Evolutionary conservation across 2,888 invertebrate species (phyloP).

Genomic region (Pristionchus exspectatus): DNA sequence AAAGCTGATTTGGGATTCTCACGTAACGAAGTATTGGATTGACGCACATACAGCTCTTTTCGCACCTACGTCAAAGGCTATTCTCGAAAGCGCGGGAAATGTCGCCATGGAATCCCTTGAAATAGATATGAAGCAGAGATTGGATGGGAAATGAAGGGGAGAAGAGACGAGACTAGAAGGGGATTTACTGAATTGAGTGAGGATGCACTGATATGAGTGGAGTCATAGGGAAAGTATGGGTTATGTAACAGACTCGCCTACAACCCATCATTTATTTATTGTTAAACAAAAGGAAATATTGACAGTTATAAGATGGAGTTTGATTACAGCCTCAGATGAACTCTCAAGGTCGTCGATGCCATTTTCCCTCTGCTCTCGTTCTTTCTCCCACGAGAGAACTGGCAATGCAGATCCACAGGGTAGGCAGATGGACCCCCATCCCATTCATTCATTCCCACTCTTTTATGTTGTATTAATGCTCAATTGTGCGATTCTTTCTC

Average conservation of each 20-base stretch:
- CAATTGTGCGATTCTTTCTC: no score
- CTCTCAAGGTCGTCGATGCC: constrained; percentile 87
- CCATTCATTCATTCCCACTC: background rate
- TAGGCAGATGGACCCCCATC: background rate
- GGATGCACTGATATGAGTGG: background rate
- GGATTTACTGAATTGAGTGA: constrained; percentile 10
- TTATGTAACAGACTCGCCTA: no score
- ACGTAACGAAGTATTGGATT: background rate
- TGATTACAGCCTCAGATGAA: constrained; percentile 67
- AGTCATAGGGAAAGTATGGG: background rate
- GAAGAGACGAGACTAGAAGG: background rate
- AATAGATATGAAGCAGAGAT: background rate
- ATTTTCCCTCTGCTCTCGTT: constrained; percentile 95
- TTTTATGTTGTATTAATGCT: background rate
- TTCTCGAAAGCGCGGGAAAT: background rate
- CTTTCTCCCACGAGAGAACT: constrained; percentile 98
- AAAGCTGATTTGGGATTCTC: background rate
- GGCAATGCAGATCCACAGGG: constrained; percentile 87
- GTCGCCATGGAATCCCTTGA: constrained; percentile 6
- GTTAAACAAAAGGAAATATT: background rate
- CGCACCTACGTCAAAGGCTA: constrained; percentile 10
- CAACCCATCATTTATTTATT: background rate
- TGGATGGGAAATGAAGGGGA: constrained; percentile 6
- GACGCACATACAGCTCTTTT: background rate
- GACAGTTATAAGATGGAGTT: background rate